Evolutionary conservation across 2,888 invertebrate genomes (phyloP).

Genomic region (Xylocampa areola): DNA sequence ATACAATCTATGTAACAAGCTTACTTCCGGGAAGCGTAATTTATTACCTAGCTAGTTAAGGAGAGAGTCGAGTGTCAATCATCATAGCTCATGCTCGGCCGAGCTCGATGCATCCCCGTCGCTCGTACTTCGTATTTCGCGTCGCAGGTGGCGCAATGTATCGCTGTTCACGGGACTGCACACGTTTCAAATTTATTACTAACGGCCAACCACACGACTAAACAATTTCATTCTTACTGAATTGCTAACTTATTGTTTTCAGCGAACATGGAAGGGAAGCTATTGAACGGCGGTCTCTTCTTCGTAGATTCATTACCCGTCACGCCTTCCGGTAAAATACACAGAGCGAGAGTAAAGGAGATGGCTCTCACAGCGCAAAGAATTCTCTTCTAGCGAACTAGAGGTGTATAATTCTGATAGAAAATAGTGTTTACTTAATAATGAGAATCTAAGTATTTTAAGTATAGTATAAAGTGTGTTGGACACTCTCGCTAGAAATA

Average conservation of each 20-base stretch:
- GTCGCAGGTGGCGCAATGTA: conserved; percentile 33
- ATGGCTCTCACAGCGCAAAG: conserved; percentile 60
- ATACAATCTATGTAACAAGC: background rate
- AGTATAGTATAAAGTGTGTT: too few species aligned
- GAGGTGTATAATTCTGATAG: background rate
- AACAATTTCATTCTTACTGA: conserved; percentile 39
- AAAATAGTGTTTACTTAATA: conserved; percentile 14
- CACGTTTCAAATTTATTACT: conserved; percentile 41
- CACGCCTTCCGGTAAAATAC: conserved; percentile 70
- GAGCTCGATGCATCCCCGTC: conserved; percentile 12
- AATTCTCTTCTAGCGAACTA: conserved; percentile 47
- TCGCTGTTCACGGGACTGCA: conserved; percentile 24
- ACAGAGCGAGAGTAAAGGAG: conserved; percentile 64
- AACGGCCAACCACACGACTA: conserved; percentile 20
- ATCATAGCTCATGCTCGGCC: conserved; percentile 15
- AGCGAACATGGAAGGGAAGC: conserved; percentile 64
- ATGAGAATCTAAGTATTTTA: conserved; percentile 23
- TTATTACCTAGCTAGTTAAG: conserved; percentile 4
- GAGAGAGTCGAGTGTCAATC: conserved; percentile 23
- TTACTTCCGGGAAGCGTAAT: background rate
- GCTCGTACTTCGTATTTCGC: conserved; percentile 16
- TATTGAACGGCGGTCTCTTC: conserved; percentile 66
- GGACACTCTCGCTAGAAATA: too few species aligned
- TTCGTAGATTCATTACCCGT: conserved; percentile 66
- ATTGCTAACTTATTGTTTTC: conserved; percentile 47